Conservation (phyloP, 92 coral and sea anemone genomes). For the Porites evermanni region DNA sequence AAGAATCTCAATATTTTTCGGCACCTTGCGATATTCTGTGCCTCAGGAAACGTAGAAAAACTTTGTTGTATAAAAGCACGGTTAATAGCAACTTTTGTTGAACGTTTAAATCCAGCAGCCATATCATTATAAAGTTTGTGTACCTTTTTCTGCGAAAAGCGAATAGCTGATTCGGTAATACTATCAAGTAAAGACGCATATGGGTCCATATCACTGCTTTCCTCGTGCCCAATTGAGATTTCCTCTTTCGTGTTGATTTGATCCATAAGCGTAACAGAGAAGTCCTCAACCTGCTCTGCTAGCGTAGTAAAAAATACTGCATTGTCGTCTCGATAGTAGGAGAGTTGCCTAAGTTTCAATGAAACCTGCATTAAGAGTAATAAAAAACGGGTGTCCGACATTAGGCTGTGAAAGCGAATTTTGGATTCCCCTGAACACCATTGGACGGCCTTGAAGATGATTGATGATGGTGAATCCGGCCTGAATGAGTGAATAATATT, state of each 20-base stretch:
- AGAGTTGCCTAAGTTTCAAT: constrained; percentile 10
- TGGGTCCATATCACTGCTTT: constrained; percentile 1
- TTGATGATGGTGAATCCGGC: too few relatives aligned
- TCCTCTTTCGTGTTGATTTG: constrained; percentile 39
- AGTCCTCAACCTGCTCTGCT: constrained; percentile 40
- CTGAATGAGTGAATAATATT: too few relatives aligned
- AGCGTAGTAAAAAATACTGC: constrained; percentile 17
- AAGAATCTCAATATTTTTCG: too few relatives aligned
- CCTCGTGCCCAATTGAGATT: constrained; percentile 10
- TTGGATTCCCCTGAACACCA: too few relatives aligned
- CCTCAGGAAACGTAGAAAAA: too few relatives aligned
- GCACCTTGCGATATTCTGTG: too few relatives aligned
- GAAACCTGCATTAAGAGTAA: constrained; percentile 2
- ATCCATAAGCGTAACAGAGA: constrained; percentile 36
- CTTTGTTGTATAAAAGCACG: too few relatives aligned
- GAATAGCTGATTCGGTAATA: constrained; percentile 36
- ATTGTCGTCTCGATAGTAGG: constrained; percentile 11
- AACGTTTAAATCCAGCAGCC: too few relatives aligned
- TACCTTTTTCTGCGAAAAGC: constrained; percentile 34
- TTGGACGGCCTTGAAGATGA: too few relatives aligned
- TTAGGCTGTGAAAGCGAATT: too few relatives aligned
- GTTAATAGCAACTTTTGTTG: too few relatives aligned
- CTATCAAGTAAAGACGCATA: constrained; percentile 28
- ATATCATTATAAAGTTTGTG: too few relatives aligned
- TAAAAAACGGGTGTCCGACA: not conserved